Conservation (phyloP, 2,113 vertebrate species). For the Bujurquina vittata region DNA sequence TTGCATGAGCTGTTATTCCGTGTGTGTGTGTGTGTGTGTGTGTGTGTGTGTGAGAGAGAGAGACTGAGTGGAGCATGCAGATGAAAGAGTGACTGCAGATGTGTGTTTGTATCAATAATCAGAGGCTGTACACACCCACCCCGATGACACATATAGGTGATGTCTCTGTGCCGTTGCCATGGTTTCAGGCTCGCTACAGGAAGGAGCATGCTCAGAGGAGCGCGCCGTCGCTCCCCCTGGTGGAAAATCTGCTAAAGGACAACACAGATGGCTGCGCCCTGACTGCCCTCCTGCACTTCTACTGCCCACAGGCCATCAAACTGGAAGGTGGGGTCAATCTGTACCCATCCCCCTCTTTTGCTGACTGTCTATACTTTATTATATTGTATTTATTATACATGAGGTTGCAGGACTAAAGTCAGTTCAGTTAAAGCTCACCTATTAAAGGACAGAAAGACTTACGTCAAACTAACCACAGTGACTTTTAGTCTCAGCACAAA, state of each 20-base stretch:
- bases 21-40: slow-evolving; percentile 12
- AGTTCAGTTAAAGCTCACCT: neutral
- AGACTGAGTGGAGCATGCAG: slow-evolving; percentile 38
- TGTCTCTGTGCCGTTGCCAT: slow-evolving; percentile 60
- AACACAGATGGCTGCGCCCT: slow-evolving; percentile 93
- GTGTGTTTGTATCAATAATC: slow-evolving; percentile 17
- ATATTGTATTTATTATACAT: neutral
- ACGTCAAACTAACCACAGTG: slow-evolving; percentile 10
- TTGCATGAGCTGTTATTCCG: slow-evolving; percentile 49
- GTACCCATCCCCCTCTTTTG: slow-evolving; percentile 11
- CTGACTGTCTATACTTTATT: neutral
- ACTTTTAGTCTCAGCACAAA: slow-evolving; percentile 34
- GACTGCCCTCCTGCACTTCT: slow-evolving; percentile 93
- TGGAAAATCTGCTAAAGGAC: slow-evolving; percentile 96
- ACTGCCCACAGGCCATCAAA: slow-evolving; percentile 89
- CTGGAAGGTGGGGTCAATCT: slow-evolving; percentile 84
- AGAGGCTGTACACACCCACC: neutral
- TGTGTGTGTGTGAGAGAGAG: neutral
- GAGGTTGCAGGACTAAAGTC: neutral
- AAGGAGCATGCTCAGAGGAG: slow-evolving; percentile 86
- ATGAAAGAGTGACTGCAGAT: slow-evolving; percentile 15
- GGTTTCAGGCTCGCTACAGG: slow-evolving; percentile 87
- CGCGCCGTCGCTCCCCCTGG: slow-evolving; percentile 88
- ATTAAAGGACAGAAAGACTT: too few species aligned
- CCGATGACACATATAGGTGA: slow-evolving; percentile 47